These are phyloP conservation scores for Eupithecia centaureata DNA, from an alignment of 2,888 invertebrate genomes.

Conservation along the genomic window DNA sequence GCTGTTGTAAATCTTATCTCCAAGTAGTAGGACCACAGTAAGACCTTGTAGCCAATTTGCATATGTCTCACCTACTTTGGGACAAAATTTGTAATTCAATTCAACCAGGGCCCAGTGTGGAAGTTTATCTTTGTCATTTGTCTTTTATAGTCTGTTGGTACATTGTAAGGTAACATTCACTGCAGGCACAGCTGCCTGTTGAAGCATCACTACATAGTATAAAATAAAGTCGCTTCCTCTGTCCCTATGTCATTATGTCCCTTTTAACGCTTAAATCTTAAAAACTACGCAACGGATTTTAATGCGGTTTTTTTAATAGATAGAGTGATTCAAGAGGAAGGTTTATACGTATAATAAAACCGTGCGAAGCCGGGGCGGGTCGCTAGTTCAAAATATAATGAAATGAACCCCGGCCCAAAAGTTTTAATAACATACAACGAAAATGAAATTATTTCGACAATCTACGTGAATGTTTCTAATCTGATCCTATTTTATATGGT, in stretches of 20 bases:
- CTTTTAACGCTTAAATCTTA: too few relatives aligned
- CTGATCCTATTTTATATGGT: slow-evolving; percentile 14
- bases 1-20: slow-evolving; percentile 48
- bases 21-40: slow-evolving; percentile 37
- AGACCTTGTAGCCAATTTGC: slow-evolving; percentile 56
- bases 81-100: slow-evolving; percentile 63
- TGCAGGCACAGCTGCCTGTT: slow-evolving; percentile 20
- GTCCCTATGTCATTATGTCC: too few relatives aligned
- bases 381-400: slow-evolving; percentile 11
- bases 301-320: too few relatives aligned
- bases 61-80: slow-evolving; percentile 61
- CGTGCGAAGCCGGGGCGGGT: too few relatives aligned
- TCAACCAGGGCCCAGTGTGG: slow-evolving; percentile 51
- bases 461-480: slow-evolving; percentile 25
- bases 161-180: slow-evolving; percentile 31
- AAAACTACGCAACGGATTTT: too few relatives aligned
- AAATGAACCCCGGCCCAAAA: slow-evolving; percentile 8
- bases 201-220: too few relatives aligned
- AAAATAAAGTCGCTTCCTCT: too few relatives aligned
- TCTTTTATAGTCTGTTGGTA: slow-evolving; percentile 51
- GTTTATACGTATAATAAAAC: too few relatives aligned
- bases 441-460: slow-evolving; percentile 29
- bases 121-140: slow-evolving; percentile 43
- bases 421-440: slow-evolving; percentile 16
- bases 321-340: too few relatives aligned